Base-by-base conservation (phyloP, 2,888 invertebrate species). In the Flexamia atlantica region DNA sequence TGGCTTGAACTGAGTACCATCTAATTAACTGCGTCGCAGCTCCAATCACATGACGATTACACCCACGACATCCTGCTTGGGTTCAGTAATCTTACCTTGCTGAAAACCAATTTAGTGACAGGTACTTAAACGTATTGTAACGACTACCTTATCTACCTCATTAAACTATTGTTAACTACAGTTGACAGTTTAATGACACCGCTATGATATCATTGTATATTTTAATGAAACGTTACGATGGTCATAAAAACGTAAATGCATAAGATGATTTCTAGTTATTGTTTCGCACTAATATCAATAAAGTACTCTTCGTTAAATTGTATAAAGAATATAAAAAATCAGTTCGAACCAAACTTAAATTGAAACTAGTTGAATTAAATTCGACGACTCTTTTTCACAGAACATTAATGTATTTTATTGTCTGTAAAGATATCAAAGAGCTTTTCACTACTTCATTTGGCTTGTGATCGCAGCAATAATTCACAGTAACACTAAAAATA, bases 381-480 rank as follows among this genome's bases (percentile, higher is more conserved):
- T 46, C 46, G 12, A 46, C 46, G 17, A 46, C 46, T 46, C 46
- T 46, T 57, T 57, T 57, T 57, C 20, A 2, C 57, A 57, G 57
- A 23, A n/a, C 57, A 57, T 57, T 57, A 23, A 23, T 20, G 20
- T 23, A 23, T 20, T 9, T 23, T 57, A 57, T 57, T 20, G 57
- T 4, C 57, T 57, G 57, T 23, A 23, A 57, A 57, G 57, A 57
- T 20, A 57, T 57, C 57, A 57, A 12, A 23, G 20, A 20, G 57
- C 57, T 23, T 57, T 57, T 23, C 57, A 57, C 57, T 12, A 7
- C 9, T 57, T 36, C 9, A 36, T 36, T 57, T 57, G 57, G 23
- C 57, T 7, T 23, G n/a, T 46, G n/a, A 46, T 46, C 46, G 46
- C 17, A 17, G 46, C 12, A 46, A 12, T 46, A 17, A 46, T 3